Conservation (phyloP, 1,140 invertebrate species). For the Drosophila paulistorum region DNA sequence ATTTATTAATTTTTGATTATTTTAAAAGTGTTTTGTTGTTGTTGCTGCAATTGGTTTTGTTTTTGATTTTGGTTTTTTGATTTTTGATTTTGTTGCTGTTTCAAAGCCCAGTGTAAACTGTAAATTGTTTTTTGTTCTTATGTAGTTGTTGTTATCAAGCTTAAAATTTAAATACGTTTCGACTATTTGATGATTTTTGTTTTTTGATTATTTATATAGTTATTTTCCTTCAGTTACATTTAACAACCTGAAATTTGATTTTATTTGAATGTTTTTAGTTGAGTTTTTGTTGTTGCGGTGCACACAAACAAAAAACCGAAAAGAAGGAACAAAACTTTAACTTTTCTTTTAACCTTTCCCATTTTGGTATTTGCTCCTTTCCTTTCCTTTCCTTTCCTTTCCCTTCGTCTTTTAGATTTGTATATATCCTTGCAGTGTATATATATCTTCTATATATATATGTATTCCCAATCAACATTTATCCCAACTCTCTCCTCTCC, state of each 20-base stretch:
- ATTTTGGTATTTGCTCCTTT: background rate
- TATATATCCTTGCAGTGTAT: constrained; percentile 1
- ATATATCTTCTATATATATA: constrained; percentile 16
- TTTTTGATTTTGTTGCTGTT: constrained; percentile 83
- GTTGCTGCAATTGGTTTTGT: constrained; percentile 30
- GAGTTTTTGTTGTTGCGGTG: background rate
- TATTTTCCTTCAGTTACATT: constrained; percentile 32
- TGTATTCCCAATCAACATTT: background rate
- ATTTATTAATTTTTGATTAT: constrained; percentile 40
- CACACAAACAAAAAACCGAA: background rate
- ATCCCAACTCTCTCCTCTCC: too few species aligned
- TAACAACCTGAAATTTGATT: constrained; percentile 64
- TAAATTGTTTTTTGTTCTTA: constrained; percentile 58
- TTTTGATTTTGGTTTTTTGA: constrained; percentile 39
- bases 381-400: background rate
- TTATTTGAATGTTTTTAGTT: constrained; percentile 24
- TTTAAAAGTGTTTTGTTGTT: constrained; percentile 34
- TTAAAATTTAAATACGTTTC: constrained; percentile 54
- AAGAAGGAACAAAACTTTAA: constrained; percentile 5
- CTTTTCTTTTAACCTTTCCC: background rate
- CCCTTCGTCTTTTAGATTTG: background rate
- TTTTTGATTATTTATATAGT: constrained; percentile 20
- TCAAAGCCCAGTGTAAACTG: constrained; percentile 81
- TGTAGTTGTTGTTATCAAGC: constrained; percentile 37
- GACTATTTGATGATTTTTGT: constrained; percentile 37